Percentiles rank a stretch among this genome's conserved stretches.
Conservation (phyloP, 2,888 invertebrate genomes). For the Perizoma flavofasciatum region DNA sequence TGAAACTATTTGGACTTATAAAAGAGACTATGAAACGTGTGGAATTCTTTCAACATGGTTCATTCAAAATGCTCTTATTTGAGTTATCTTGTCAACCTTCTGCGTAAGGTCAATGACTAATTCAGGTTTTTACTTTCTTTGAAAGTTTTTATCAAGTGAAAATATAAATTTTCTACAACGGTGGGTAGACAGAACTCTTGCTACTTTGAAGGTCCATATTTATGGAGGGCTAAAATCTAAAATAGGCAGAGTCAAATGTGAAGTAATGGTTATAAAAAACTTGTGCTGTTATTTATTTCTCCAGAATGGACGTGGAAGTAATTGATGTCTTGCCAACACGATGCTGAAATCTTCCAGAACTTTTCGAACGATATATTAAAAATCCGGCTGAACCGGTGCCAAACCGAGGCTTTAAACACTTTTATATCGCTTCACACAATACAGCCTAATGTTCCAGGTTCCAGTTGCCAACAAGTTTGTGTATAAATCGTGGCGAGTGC, state of each 20-base stretch:
- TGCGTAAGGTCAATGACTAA: no score
- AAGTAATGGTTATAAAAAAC: not conserved
- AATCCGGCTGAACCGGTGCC: constrained; percentile 35
- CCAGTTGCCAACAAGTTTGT: constrained; percentile 37
- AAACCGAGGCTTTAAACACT: constrained; percentile 37
- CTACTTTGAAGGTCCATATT: no score
- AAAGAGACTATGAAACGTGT: no score
- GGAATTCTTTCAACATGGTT: no score
- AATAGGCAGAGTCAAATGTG: not conserved
- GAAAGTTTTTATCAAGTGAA: no score
- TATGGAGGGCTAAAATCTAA: no score
- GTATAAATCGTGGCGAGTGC: constrained; percentile 35
- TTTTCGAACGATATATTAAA: constrained; percentile 33
- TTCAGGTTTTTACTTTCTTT: no score
- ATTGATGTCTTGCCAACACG: constrained; percentile 33
- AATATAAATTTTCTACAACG: no score
- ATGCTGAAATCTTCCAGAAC: constrained; percentile 27
- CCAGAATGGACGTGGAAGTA: constrained; percentile 13
- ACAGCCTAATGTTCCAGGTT: constrained; percentile 38
- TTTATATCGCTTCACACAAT: constrained; percentile 39
- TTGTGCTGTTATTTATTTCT: constrained; percentile 4
- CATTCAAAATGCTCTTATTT: no score
- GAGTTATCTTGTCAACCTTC: no score
- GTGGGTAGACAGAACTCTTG: no score
- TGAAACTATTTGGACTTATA: no score